Conservation (phyloP, 1,140 invertebrate genomes). For the Drosophila watanabei region DNA sequence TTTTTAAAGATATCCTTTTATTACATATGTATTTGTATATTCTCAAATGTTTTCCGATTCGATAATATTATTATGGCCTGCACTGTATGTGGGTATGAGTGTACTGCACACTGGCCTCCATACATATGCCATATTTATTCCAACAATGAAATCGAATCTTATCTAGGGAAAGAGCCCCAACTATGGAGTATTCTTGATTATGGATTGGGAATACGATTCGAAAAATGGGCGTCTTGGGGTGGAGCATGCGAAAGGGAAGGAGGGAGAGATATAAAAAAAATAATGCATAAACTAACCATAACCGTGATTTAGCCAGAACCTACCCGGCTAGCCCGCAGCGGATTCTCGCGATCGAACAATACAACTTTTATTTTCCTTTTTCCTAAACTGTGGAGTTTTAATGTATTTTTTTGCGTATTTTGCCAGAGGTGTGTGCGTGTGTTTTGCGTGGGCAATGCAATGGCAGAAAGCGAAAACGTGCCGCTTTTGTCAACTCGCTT, state of each 20-base stretch:
- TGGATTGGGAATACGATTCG: slow-evolving; percentile 22
- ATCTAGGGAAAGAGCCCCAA: slow-evolving; percentile 20
- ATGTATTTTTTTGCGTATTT: slow-evolving; percentile 39
- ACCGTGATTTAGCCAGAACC: slow-evolving; percentile 37
- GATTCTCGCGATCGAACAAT: slow-evolving; percentile 3
- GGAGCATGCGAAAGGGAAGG: slow-evolving; percentile 19
- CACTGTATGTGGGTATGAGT: slow-evolving; percentile 4
- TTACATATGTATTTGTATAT: not conserved
- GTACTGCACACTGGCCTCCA: slow-evolving; percentile 1
- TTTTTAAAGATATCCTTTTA: too few relatives aligned
- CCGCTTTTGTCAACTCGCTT: slow-evolving; percentile 71
- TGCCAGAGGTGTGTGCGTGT: slow-evolving; percentile 22
- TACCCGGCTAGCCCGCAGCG: slow-evolving; percentile 23
- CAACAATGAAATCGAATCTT: slow-evolving; percentile 62
- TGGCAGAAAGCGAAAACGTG: slow-evolving; percentile 78
- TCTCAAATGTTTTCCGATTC: not conserved
- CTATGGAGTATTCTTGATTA: slow-evolving; percentile 12
- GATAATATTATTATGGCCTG: not conserved
- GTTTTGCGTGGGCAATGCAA: slow-evolving; percentile 49
- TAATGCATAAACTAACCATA: slow-evolving; percentile 57
- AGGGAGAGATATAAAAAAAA: slow-evolving; percentile 2
- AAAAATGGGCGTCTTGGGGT: slow-evolving; percentile 26
- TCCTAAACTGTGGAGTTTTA: not conserved
- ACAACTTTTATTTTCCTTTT: not conserved
- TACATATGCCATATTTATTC: slow-evolving; percentile 7